Conservation (phyloP, 2,888 invertebrate genomes). For the Troilus luridus region DNA sequence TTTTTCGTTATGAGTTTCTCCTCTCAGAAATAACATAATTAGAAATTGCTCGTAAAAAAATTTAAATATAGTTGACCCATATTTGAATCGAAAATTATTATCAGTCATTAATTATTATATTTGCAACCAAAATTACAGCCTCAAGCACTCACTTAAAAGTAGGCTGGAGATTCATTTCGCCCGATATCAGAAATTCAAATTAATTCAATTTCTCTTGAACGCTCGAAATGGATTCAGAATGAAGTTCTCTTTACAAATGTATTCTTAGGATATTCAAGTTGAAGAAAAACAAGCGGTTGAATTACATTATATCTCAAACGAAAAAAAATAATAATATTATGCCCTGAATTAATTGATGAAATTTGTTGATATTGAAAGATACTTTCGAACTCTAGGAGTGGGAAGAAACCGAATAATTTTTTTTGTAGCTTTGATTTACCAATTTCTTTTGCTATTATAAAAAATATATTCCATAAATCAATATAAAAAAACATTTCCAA, state of each 20-base stretch:
- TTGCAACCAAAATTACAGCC: not conserved
- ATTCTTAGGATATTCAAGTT: slow-evolving; percentile 42
- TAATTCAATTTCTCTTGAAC: slow-evolving; percentile 35
- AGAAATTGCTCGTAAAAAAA: no score
- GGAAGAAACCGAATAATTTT: not conserved
- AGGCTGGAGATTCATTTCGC: slow-evolving; percentile 3
- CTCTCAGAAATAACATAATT: no score
- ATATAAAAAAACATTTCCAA: no score
- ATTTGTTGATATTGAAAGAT: slow-evolving; percentile 31
- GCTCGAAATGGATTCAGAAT: slow-evolving; percentile 37
- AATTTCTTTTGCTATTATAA: no score
- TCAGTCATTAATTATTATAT: not conserved
- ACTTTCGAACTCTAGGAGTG: not conserved
- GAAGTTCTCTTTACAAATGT: slow-evolving; percentile 26
- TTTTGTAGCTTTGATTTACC: not conserved
- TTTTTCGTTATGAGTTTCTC: no score
- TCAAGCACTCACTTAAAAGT: not conserved
- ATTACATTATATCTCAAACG: not conserved
- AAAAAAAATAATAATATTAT: not conserved
- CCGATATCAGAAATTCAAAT: slow-evolving; percentile 38
- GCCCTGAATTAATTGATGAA: not conserved
- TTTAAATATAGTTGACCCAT: no score
- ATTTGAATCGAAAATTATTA: not conserved
- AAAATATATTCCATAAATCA: no score
- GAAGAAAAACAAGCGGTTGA: slow-evolving; percentile 33